phyloP scores from a whole-genome alignment of 2,888 invertebrate species.

The Osmoderma eremita region DNA sequence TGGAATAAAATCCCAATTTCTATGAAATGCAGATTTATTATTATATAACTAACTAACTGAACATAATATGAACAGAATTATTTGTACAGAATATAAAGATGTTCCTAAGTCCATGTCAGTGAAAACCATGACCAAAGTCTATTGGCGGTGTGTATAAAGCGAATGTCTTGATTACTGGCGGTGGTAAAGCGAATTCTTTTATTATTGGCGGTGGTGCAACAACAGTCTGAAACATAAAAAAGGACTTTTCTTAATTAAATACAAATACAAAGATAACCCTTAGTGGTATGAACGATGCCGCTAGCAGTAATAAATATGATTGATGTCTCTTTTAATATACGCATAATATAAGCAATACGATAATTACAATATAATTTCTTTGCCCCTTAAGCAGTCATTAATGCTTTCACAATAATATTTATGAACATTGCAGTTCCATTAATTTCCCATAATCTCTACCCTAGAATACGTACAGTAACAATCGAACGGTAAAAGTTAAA shows the following conservation, averaged over 20 bases:
- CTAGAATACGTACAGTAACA: too few species aligned
- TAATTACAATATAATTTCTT: not conserved
- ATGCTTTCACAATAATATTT: not conserved
- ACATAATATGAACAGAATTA: conserved; percentile 15
- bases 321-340: too few species aligned
- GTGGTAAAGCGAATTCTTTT: conserved; percentile 48
- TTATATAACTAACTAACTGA: conserved; percentile 23
- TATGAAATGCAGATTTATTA: conserved; percentile 37
- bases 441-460: not conserved
- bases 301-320: too few species aligned
- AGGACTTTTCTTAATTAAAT: not conserved
- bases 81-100: conserved; percentile 16
- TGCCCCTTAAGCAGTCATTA: too few species aligned
- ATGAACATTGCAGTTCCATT: not conserved
- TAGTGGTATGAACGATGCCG: not conserved
- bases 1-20: too few species aligned
- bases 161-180: conserved; percentile 50
- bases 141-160: conserved; percentile 46
- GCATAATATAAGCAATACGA: not conserved
- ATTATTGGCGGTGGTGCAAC: conserved; percentile 51
- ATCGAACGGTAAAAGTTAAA: too few species aligned
- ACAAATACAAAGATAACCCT: not conserved
- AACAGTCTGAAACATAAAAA: conserved; percentile 50
- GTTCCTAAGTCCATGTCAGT: conserved; percentile 12
- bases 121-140: conserved; percentile 42